phyloP scores from a whole-genome alignment of 1,140 invertebrate genomes.

The Cyclargus thomasi region DNA sequence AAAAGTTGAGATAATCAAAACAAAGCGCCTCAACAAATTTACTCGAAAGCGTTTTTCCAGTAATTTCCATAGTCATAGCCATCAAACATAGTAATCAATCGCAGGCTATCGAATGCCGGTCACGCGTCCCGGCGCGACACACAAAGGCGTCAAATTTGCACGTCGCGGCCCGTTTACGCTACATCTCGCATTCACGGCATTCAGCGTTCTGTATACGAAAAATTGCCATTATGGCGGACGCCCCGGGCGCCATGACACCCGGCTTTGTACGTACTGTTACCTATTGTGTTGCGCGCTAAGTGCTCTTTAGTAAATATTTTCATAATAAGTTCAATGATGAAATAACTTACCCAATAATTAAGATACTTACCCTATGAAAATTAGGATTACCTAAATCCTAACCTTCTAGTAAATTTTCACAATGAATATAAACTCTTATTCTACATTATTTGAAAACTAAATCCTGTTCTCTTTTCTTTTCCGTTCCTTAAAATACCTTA shows the following conservation, averaged over 20 bases:
- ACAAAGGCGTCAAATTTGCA: constrained; percentile 72
- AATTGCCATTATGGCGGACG: constrained; percentile 61
- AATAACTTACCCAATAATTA: background rate
- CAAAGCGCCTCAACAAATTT: background rate
- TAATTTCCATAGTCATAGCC: constrained; percentile 19
- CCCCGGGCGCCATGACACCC: constrained; percentile 47
- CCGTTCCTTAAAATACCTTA: no score
- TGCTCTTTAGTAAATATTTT: constrained; percentile 8
- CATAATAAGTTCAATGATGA: background rate
- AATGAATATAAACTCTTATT: no score
- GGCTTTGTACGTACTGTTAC: constrained; percentile 15
- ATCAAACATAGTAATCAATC: constrained; percentile 28
- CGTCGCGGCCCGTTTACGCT: constrained; percentile 60
- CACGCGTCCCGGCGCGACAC: constrained; percentile 48
- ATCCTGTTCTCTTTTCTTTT: no score
- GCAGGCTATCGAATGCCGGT: constrained; percentile 44
- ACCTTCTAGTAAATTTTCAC: no score
- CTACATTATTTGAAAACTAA: no score
- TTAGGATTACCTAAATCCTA: no score
- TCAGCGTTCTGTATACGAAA: constrained; percentile 59
- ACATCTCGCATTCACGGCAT: constrained; percentile 63
- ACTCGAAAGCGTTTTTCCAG: background rate
- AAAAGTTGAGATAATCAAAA: background rate
- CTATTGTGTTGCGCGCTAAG: background rate
- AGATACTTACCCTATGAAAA: no score